phyloP scores from a whole-genome alignment of 2,113 vertebrate genomes.

The Psettodes erumei region DNA sequence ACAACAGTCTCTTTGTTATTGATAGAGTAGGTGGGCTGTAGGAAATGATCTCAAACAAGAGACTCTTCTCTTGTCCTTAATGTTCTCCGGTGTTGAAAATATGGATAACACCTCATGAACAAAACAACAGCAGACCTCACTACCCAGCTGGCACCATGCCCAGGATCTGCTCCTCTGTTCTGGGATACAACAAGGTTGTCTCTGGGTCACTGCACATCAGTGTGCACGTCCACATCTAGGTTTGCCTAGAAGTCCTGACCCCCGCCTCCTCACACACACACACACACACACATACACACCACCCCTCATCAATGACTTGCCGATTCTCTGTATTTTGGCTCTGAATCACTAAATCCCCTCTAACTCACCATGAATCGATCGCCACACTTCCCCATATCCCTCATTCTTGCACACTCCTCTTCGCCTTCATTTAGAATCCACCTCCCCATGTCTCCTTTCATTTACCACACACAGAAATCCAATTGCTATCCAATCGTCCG shows the following conservation, averaged over 20 bases:
- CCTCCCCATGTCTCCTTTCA: conserved; percentile 71
- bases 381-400: conserved; percentile 47
- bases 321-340: conserved; percentile 62
- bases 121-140: conserved; percentile 31
- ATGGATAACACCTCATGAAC: conserved; percentile 6
- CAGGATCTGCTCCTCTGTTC: conserved; percentile 17
- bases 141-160: conserved; percentile 44
- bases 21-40: neutral
- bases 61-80: neutral
- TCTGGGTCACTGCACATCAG: conserved; percentile 54
- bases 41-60: neutral
- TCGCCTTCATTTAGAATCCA: conserved; percentile 67
- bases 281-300: conserved; percentile 32
- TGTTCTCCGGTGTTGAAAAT: conserved; percentile 29
- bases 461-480: conserved; percentile 76
- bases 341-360: conserved; percentile 68
- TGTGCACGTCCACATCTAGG: conserved; percentile 16
- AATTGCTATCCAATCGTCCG: conserved; percentile 76
- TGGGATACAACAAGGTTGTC: conserved; percentile 46
- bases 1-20: neutral
- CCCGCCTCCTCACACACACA: too few relatives aligned
- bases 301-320: conserved; percentile 40
- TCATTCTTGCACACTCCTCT: conserved; percentile 58
- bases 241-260: conserved; percentile 28
- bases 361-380: conserved; percentile 69